Conservation (phyloP, 2,888 invertebrate genomes). For the Zele albiditarsus region DNA sequence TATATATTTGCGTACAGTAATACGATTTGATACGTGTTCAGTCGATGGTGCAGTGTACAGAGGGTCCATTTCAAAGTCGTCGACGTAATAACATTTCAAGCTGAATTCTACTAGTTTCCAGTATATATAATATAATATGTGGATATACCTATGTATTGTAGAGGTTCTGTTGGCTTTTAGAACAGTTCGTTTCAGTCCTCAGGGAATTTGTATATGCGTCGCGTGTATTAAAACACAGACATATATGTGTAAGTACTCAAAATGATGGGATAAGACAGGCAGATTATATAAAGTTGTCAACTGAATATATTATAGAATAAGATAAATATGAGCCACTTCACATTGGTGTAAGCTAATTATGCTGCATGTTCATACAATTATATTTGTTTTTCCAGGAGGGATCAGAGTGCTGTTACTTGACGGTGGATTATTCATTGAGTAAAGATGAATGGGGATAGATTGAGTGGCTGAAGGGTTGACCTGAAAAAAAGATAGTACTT, state of each 20-base stretch:
- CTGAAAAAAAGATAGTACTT: too few species aligned
- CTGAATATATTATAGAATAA: too few species aligned
- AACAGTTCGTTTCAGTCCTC: slow-evolving; percentile 27
- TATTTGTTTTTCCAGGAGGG: too few species aligned
- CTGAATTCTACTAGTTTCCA: slow-evolving; percentile 38
- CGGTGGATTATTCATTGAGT: too few species aligned
- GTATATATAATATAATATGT: background rate
- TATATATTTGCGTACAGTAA: background rate
- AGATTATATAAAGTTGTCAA: background rate
- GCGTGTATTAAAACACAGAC: background rate
- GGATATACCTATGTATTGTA: slow-evolving; percentile 13
- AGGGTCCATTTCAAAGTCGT: slow-evolving; percentile 47
- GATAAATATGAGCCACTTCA: too few species aligned
- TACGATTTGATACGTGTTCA: slow-evolving; percentile 29
- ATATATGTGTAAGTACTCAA: background rate
- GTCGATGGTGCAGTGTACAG: slow-evolving; percentile 32
- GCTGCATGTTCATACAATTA: too few species aligned
- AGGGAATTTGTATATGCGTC: background rate
- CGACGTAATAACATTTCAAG: slow-evolving; percentile 46
- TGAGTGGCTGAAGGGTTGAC: too few species aligned
- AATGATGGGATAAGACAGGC: background rate
- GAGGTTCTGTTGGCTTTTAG: slow-evolving; percentile 12
- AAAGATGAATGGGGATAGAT: too few species aligned
- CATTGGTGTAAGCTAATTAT: too few species aligned
- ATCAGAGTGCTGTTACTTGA: too few species aligned